Conservation (phyloP, 2,113 vertebrate genomes). For the Cnemophilus loriae region DNA sequence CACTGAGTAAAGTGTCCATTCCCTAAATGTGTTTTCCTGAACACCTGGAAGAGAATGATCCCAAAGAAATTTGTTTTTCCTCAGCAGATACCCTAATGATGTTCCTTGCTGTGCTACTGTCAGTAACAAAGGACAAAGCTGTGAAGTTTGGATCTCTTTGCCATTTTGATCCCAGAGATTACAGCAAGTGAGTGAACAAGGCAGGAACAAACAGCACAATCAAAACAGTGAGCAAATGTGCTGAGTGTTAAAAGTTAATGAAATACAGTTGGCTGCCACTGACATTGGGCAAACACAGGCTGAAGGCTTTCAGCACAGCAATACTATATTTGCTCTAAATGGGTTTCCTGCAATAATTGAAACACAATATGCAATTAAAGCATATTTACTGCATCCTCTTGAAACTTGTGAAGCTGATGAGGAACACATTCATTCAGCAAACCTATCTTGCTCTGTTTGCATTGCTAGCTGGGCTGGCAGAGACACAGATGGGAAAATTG, state of each 20-base stretch:
- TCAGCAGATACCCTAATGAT: background rate
- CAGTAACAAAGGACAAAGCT: background rate
- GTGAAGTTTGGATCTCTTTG: background rate
- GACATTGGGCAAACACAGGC: background rate
- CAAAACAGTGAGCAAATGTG: background rate
- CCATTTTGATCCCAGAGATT: background rate
- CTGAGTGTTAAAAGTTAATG: background rate
- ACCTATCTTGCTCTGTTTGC: background rate
- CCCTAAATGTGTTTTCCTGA: background rate
- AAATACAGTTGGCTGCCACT: conserved; percentile 12
- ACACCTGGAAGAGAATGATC: background rate
- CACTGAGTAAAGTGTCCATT: background rate
- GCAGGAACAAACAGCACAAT: background rate
- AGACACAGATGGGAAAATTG: background rate
- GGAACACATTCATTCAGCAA: background rate
- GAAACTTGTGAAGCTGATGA: background rate
- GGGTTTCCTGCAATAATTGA: conserved; percentile 18
- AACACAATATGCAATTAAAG: conserved; percentile 42
- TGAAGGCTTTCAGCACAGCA: background rate
- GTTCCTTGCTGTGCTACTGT: background rate
- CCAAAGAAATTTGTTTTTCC: background rate
- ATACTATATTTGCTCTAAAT: background rate
- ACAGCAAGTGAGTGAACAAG: background rate
- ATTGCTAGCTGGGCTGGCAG: background rate
- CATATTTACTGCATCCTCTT: conserved; percentile 25